phyloP scores from a whole-genome alignment of 1,140 invertebrate species.

The Diplogasteroides magnus region DNA sequence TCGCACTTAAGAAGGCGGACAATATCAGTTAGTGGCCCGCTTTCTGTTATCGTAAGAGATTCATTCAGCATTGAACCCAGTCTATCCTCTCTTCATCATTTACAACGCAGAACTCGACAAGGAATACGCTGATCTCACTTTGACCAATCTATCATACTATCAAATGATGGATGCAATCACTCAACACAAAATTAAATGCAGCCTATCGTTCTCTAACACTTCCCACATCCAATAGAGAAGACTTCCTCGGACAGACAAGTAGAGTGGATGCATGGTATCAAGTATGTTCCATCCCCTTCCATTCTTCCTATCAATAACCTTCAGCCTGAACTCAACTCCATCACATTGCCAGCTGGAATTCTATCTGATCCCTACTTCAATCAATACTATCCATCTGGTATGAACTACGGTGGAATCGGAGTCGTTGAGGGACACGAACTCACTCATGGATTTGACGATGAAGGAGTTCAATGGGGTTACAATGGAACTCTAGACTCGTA shows the following conservation, averaged over 20 bases:
- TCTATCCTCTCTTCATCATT: constrained; percentile 36
- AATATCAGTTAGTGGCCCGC: no score
- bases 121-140: constrained; percentile 27
- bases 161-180: not conserved
- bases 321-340: constrained; percentile 57
- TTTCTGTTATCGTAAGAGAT: no score
- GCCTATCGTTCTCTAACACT: constrained; percentile 30
- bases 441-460: constrained; percentile 58
- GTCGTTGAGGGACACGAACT: constrained; percentile 64
- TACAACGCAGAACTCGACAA: constrained; percentile 28
- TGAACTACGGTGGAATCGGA: constrained; percentile 63
- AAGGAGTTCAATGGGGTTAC: constrained; percentile 76
- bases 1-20: no score
- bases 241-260: constrained; percentile 61
- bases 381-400: constrained; percentile 61
- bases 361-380: constrained; percentile 63
- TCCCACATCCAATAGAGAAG: constrained; percentile 57
- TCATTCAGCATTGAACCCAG: no score
- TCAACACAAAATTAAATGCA: constrained; percentile 14
- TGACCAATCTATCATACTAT: constrained; percentile 23
- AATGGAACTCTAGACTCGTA: constrained; percentile 69
- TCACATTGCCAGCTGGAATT: constrained; percentile 46
- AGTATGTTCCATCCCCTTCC: no score
- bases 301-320: no score
- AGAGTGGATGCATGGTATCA: constrained; percentile 66